Percentiles rank a stretch among this genome's conserved stretches.
Conservation (phyloP, 2,888 invertebrate species). For the Drosophila maculinotata region DNA sequence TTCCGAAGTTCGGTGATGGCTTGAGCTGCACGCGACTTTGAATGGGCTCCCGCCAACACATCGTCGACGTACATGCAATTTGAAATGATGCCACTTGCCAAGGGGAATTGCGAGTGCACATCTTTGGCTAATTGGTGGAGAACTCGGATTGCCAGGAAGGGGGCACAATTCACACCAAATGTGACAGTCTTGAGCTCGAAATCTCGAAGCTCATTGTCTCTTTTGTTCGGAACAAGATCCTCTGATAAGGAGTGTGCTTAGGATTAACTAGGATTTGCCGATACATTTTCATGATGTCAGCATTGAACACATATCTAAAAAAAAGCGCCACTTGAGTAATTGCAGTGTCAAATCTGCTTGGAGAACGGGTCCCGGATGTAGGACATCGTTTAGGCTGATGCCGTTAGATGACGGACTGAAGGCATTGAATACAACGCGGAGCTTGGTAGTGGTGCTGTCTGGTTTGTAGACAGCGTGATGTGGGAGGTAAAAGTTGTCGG, state of each 20-base stretch:
- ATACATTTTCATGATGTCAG: background rate
- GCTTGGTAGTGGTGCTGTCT: too few species aligned
- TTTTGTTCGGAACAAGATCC: too few species aligned
- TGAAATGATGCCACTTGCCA: background rate
- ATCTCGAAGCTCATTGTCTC: background rate
- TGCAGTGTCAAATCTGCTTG: background rate
- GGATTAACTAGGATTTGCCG: background rate
- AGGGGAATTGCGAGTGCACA: too few species aligned
- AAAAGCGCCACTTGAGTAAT: background rate
- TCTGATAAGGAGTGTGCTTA: background rate
- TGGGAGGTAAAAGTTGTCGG: background rate
- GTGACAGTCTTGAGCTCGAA: background rate
- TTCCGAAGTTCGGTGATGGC: too few species aligned
- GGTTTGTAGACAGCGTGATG: background rate
- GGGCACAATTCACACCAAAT: too few species aligned
- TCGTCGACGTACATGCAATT: background rate
- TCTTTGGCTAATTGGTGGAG: background rate
- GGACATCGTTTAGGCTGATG: too few species aligned
- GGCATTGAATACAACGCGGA: too few species aligned
- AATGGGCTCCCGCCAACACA: background rate
- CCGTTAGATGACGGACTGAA: too few species aligned
- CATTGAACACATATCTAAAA: too few species aligned
- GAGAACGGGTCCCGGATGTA: too few species aligned
- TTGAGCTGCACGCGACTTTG: background rate
- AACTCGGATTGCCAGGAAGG: too few species aligned